These are phyloP conservation scores for Podotricha telesiphe DNA, from an alignment of 2,888 invertebrate genomes.

Conservation along the genomic window DNA sequence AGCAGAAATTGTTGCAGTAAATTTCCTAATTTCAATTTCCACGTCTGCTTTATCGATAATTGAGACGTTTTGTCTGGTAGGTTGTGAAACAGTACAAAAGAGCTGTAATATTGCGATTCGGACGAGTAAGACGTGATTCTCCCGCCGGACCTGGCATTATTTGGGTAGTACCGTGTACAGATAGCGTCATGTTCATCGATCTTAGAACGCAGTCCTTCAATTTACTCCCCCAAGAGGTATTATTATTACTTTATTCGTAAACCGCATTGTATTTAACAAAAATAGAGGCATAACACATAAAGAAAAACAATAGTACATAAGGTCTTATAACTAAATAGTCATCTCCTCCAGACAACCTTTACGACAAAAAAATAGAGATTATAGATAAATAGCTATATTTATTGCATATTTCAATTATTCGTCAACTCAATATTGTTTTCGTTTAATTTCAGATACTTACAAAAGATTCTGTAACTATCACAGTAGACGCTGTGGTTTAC, in stretches of 20 bases:
- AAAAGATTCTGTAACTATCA: conserved; percentile 95
- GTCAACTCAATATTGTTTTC: not conserved
- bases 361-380: not conserved
- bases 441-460: conserved; percentile 84
- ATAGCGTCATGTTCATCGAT: conserved; percentile 92
- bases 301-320: no score
- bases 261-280: no score
- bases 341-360: no score
- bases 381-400: not conserved
- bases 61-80: conserved; percentile 49
- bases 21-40: conserved; percentile 11
- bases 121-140: conserved; percentile 69
- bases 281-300: no score
- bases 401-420: not conserved
- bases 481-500: conserved; percentile 93
- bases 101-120: conserved; percentile 82
- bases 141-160: conserved; percentile 90
- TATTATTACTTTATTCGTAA: not conserved
- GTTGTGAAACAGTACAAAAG: conserved; percentile 80
- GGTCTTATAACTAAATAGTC: no score
- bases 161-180: conserved; percentile 95
- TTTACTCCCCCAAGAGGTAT: conserved; percentile 95
- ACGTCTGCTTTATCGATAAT: not conserved
- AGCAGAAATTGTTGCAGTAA: not conserved
- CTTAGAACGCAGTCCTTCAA: conserved; percentile 95